A percentile compares a stretch with the other conserved stretches of the same genome.
Conservation (phyloP, 2,797 vertebrate genomes). For the Diplodus puntazzo region DNA sequence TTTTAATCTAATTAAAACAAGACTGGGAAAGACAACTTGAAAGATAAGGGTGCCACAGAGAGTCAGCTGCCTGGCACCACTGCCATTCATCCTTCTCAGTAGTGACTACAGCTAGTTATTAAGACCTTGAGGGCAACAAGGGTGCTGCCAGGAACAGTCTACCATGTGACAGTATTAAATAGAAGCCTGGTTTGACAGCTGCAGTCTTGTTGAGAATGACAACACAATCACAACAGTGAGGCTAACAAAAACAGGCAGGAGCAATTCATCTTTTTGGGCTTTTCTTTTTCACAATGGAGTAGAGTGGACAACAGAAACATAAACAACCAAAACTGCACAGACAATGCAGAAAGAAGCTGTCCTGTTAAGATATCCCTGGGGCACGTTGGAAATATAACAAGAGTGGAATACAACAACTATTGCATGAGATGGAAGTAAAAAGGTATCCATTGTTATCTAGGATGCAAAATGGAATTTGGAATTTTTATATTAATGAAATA, state of each 20-base stretch:
- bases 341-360: conserved; percentile 11
- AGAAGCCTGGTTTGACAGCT: conserved; percentile 69
- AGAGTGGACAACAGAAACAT: conserved; percentile 15
- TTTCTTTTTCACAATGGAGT: conserved; percentile 13
- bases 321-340: conserved; percentile 10
- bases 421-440: background rate
- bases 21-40: conserved; percentile 71
- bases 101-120: conserved; percentile 67
- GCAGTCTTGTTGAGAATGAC: conserved; percentile 61
- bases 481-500: background rate
- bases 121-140: conserved; percentile 60
- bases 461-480: conserved; percentile 1
- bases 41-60: conserved; percentile 74
- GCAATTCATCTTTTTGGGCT: conserved; percentile 23
- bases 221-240: conserved; percentile 66
- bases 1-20: conserved; percentile 84
- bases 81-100: conserved; percentile 56
- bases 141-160: conserved; percentile 55
- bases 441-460: background rate
- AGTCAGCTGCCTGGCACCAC: conserved; percentile 51
- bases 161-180: conserved; percentile 66
- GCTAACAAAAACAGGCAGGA: conserved; percentile 34
- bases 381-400: conserved; percentile 13
- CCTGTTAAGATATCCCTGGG: background rate
- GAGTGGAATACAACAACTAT: conserved; percentile 4